phyloP scores from a whole-genome alignment of 2,797 vertebrate species.

The Denticeps clupeoides region DNA sequence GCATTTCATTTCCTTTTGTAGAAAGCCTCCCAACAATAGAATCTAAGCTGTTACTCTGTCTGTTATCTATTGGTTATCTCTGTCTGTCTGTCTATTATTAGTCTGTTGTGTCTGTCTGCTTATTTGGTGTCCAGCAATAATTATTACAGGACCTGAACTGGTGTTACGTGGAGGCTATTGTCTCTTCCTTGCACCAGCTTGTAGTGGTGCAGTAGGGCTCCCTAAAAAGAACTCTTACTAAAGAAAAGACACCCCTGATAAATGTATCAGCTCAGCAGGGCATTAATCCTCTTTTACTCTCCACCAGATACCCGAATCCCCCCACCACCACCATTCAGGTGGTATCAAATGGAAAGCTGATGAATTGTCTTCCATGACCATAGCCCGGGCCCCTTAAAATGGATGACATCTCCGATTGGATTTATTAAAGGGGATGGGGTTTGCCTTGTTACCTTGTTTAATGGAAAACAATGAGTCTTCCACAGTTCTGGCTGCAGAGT shows the following conservation, averaged over 20 bases:
- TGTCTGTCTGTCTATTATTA: no score
- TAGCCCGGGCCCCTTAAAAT: conserved; percentile 14
- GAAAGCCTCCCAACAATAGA: no score
- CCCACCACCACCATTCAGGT: conserved; percentile 13
- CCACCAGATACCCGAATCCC: conserved; percentile 16
- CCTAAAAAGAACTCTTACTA: conserved; percentile 11
- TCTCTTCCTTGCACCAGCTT: no score
- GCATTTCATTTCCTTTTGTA: no score
- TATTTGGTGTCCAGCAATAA: background rate
- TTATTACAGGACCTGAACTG: no score
- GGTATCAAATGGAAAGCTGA: conserved; percentile 18
- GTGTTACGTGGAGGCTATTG: no score
- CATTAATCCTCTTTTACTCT: conserved; percentile 24
- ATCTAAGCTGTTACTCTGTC: no score
- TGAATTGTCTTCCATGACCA: conserved; percentile 14
- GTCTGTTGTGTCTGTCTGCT: background rate
- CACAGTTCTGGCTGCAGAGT: conserved; percentile 19
- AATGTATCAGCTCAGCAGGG: conserved; percentile 5
- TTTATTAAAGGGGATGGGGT: conserved; percentile 23
- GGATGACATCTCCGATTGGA: conserved; percentile 22
- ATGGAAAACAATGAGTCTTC: conserved; percentile 36
- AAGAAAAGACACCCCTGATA: conserved; percentile 19
- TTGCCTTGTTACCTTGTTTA: conserved; percentile 31
- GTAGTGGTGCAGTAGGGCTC: background rate
- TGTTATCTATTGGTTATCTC: no score